Evolutionary conservation across 2,113 vertebrate genomes (phyloP), one percentile per base, ranked within the genome.

Genomic region (Aptenodytes patagonicus): DNA sequence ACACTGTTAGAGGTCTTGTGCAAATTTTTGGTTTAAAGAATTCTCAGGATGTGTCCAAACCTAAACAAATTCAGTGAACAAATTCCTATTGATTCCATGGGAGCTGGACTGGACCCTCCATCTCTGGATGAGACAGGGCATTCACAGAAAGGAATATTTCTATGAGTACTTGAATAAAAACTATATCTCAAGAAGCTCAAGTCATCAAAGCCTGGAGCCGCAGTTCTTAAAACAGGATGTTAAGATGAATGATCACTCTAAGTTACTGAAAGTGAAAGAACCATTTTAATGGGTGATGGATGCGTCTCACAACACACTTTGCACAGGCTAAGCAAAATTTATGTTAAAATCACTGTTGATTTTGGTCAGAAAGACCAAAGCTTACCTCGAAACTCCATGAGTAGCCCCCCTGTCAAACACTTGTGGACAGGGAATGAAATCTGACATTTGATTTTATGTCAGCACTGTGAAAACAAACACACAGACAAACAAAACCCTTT

Each of bases 401-500:
- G 2, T 5, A 80, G 1, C 28, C 26, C 34, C 10, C 2, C 14
- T 81, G 17, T 57, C 19, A 61, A 60, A 18, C 1, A 0, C 17
- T 29, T 65, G 10, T 49, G 32, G 17, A 46, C 12, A 29, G 1
- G 9, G 26, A 69, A 51, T 42, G 10, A 79, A 62, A 83, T 36
- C 10, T 58, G 12, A 29, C 8, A 24, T 19, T 38, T 64, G 11
- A 46, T 69, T 87, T 83, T 38, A 47, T 25, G 9, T 18, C 20
- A 60, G 8, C 11, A 32, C 6, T 13, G 5, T 72, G 44, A 77
- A 92, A 76, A 13, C 20, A 64, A 65, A 32, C 16, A 46, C 61
- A 47, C 2, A 76, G 54, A 76, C 9, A 40, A 51, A 38, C 5
- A 49, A 79, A 29, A 7, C 1, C 6, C 6, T 22, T 34, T 66